Evolutionary conservation across 2,797 vertebrate genomes (phyloP).

Genomic region (Labeo calbasu): DNA sequence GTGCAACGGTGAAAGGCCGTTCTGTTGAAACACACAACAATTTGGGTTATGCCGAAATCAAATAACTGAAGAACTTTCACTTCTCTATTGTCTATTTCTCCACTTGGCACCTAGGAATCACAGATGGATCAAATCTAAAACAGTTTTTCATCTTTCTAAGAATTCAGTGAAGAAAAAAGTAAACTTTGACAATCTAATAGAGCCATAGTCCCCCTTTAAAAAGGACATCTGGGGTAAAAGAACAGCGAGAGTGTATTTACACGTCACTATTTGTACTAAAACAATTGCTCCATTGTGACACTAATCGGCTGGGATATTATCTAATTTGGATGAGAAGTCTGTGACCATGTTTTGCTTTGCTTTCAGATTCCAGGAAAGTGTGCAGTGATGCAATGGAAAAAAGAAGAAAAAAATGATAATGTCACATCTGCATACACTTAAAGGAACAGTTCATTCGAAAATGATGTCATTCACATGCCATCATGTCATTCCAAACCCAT

Average conservation of each 20-base stretch:
- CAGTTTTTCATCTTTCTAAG: not conserved
- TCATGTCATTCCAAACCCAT: not conserved
- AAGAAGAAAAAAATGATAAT: constrained; percentile 12
- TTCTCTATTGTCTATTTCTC: not conserved
- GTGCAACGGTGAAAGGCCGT: constrained; percentile 93
- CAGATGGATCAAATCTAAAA: not conserved
- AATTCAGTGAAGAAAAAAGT: constrained; percentile 8
- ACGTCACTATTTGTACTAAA: constrained; percentile 17
- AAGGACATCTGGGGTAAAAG: constrained; percentile 17
- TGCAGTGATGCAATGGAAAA: constrained; percentile 41
- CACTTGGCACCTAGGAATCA: not conserved
- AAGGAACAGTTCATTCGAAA: constrained; percentile 15
- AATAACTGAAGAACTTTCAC: constrained; percentile 6
- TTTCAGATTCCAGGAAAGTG: constrained; percentile 45
- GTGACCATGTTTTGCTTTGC: constrained; percentile 32
- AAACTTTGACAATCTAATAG: constrained; percentile 9
- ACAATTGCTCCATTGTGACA: constrained; percentile 38
- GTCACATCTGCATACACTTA: constrained; percentile 42
- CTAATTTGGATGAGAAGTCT: constrained; percentile 26
- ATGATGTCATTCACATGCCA: constrained; percentile 16
- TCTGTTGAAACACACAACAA: constrained; percentile 76
- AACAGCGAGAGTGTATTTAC: not conserved
- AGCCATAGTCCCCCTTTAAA: not conserved
- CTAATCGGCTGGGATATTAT: constrained; percentile 4
- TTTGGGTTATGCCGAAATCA: not conserved